phyloP scores from a whole-genome alignment of 2,797 vertebrate species.

The Microchirus variegatus region DNA sequence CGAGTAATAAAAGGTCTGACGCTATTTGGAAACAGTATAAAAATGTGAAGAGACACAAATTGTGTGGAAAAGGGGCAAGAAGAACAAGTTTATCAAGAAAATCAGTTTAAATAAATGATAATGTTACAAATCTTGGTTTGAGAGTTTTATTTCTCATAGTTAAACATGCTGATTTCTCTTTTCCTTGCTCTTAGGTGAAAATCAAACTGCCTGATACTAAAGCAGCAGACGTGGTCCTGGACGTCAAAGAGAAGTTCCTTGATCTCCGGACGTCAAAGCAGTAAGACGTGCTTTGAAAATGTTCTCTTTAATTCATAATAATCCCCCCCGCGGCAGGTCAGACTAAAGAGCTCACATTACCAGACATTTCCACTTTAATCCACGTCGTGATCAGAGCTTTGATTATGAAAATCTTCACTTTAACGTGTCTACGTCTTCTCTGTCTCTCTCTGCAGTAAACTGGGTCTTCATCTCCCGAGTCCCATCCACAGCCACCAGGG shows the following conservation, averaged over 20 bases:
- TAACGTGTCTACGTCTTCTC: constrained; percentile 6
- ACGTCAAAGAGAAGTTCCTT: constrained; percentile 88
- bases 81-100: too few species aligned
- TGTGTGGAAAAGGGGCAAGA: too few species aligned
- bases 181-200: constrained; percentile 81
- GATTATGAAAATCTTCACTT: constrained; percentile 5
- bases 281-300: constrained; percentile 77
- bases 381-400: constrained; percentile 31
- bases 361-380: constrained; percentile 36
- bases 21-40: too few species aligned
- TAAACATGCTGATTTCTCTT: neutral
- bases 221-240: constrained; percentile 85
- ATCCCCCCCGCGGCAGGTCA: neutral
- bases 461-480: constrained; percentile 90
- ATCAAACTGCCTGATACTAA: constrained; percentile 89
- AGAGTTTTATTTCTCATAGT: too few species aligned
- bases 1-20: too few species aligned
- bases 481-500: constrained; percentile 82
- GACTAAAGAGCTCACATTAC: too few species aligned
- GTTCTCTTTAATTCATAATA: constrained; percentile 40
- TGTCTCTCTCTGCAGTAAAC: constrained; percentile 80
- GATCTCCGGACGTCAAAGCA: constrained; percentile 90
- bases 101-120: too few species aligned
- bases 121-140: too few species aligned
- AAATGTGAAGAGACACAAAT: too few species aligned